Evolutionary conservation across 2,113 vertebrate species (phyloP), one percentile per base, ranked within the genome.

Genomic region (Epinephelus lanceolatus): DNA sequence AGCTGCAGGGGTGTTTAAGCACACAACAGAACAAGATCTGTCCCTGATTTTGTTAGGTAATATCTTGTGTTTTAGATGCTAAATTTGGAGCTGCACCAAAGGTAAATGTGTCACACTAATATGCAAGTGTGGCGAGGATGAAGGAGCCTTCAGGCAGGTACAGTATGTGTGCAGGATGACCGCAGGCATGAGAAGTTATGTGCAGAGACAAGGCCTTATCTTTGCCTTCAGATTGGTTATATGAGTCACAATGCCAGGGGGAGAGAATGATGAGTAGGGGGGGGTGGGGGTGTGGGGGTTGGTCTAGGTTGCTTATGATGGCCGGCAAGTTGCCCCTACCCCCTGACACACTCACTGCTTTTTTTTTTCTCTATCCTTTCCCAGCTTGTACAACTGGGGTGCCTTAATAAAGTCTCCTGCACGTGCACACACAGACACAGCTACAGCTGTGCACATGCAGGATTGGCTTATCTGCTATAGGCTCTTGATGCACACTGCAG

Each of bases 201-300:
- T 74, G 76, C 67, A 61, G 55, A 84, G 84, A 83, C 80, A 40
- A 25, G 70, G 81, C n/a, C 84, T 87, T 78, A 83, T 92, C 88
- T 86, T 45, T 75, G 83, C 74, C 78, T 84, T 91, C 87, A 88
- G 70, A 88, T 59, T 79, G 82, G 56, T 55, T 67, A 30, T 21
- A 17, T 90, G 91, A 93, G 86, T 90, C 87, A 89, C 73, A 70
- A 13, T 74, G 40, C 78, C 85, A 70, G 23, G 27, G 33, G 90
- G 12, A 52, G 78, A 68, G 71, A 56, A 87, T 45, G 77, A 81
- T 81, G 72, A 68, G 51, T 19, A n/a, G 17, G 42, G 52, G 25
- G 19, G 3, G 66, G 51, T 19, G 27, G 17, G 42, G 52, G 25
- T 15, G 3, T 17, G 18, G 55, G 0, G 42, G 47, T 25, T 2